A percentile compares a stretch with the other conserved stretches of the same genome.
These are phyloP conservation scores for Nasonovia ribisnigri DNA, from an alignment of 2,888 invertebrate genomes.

Conservation along the genomic window DNA sequence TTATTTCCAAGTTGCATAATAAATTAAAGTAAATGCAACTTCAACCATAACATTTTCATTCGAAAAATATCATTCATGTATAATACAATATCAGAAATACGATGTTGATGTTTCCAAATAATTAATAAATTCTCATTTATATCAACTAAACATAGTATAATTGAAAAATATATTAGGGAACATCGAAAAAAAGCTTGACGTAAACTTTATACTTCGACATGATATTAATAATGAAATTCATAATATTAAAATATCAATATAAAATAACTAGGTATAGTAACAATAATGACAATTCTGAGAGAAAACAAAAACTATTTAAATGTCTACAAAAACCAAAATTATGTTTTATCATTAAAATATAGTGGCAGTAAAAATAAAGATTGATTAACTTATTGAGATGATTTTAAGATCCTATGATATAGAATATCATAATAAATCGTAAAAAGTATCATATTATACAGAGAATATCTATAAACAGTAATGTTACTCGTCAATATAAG, in stretches of 20 bases:
- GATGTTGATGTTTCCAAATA: neutral
- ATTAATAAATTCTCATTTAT: neutral
- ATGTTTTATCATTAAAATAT: neutral
- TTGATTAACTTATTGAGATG: neutral
- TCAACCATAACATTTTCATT: neutral
- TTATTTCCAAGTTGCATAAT: slow-evolving; percentile 19
- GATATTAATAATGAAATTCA: neutral
- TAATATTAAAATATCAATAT: neutral
- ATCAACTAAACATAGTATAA: neutral
- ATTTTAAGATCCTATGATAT: neutral
- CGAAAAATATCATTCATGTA: neutral
- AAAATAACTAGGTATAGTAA: neutral
- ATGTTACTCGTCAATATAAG: neutral
- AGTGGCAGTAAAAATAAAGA: neutral
- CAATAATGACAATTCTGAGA: neutral
- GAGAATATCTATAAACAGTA: neutral
- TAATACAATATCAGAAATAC: neutral
- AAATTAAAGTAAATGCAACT: slow-evolving; percentile 35
- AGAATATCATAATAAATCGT: neutral
- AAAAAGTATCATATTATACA: neutral
- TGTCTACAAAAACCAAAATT: neutral
- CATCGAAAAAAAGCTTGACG: neutral
- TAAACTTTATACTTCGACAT: neutral
- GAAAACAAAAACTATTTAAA: neutral
- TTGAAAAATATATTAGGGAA: neutral